These are phyloP conservation scores for Philonicus albiceps DNA, from an alignment of 2,888 invertebrate species.

Conservation along the genomic window DNA sequence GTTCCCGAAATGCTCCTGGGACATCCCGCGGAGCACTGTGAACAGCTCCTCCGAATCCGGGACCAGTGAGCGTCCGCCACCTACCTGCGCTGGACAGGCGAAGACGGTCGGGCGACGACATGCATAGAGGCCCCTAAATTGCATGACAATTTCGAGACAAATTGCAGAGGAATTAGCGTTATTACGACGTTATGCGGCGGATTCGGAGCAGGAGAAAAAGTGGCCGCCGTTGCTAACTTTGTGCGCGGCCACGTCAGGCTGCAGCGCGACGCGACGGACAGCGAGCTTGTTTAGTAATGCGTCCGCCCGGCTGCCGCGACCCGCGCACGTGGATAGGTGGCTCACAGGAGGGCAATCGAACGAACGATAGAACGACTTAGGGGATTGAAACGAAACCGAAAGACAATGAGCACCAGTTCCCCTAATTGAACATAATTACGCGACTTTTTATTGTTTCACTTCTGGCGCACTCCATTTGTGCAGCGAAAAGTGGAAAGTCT, in stretches of 20 bases:
- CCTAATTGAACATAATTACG: constrained; percentile 40
- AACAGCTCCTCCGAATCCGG: neutral
- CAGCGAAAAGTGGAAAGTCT: constrained; percentile 16
- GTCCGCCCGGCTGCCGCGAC: neutral
- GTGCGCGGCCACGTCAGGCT: too few relatives aligned
- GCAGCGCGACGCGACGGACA: too few relatives aligned
- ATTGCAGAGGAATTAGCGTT: constrained; percentile 43
- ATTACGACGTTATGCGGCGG: constrained; percentile 41
- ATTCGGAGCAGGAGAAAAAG: constrained; percentile 37
- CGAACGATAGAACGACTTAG: neutral
- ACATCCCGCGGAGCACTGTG: constrained; percentile 25
- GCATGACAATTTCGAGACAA: constrained; percentile 46
- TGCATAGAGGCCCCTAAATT: constrained; percentile 37
- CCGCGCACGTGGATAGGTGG: neutral
- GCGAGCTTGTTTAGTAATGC: neutral
- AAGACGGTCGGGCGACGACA: neutral
- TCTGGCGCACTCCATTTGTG: constrained; percentile 12
- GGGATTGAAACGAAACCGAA: constrained; percentile 25
- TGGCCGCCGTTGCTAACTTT: neutral
- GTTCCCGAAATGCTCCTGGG: constrained; percentile 12
- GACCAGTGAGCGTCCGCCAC: constrained; percentile 11
- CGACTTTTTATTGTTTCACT: constrained; percentile 28
- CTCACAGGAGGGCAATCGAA: constrained; percentile 1
- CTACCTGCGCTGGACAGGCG: constrained; percentile 2
- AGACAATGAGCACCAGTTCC: constrained; percentile 32